Evolutionary conservation across 2,888 invertebrate species (phyloP).

Genomic region (Sinhomidia bicolor): DNA sequence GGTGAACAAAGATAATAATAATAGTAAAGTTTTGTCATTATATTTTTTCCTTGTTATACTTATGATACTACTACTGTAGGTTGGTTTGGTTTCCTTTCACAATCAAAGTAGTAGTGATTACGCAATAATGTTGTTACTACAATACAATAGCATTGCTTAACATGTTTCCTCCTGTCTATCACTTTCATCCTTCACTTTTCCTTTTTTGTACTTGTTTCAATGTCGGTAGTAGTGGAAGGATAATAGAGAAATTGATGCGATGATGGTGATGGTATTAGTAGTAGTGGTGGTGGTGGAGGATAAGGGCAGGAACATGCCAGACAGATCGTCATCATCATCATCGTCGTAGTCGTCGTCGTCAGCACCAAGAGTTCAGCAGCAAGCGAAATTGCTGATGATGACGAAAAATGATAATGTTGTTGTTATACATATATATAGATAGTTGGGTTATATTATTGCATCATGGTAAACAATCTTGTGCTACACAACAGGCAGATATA

Average conservation of each 20-base stretch:
- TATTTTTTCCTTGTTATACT: not conserved
- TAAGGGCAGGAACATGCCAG: not conserved
- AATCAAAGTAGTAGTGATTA: slow-evolving; percentile 16
- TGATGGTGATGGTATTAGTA: too few relatives aligned
- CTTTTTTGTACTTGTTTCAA: not conserved
- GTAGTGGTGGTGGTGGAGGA: not conserved
- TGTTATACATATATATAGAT: not conserved
- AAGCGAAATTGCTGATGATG: not conserved
- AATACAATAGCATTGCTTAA: slow-evolving; percentile 34
- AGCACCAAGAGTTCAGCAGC: not conserved
- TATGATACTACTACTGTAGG: not conserved
- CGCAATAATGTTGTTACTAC: slow-evolving; percentile 18
- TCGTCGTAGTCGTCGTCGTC: too few relatives aligned
- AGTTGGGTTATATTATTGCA: too few relatives aligned
- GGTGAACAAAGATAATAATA: too few relatives aligned
- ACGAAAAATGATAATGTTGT: not conserved
- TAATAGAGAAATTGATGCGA: too few relatives aligned
- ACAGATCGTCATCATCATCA: too few relatives aligned
- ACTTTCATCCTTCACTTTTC: slow-evolving; percentile 10
- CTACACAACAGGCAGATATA: not conserved
- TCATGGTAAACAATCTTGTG: not conserved
- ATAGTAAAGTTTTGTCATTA: too few relatives aligned
- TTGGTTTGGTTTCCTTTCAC: too few relatives aligned
- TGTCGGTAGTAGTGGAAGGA: too few relatives aligned
- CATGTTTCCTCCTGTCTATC: slow-evolving; percentile 41